Percentiles rank a stretch among this genome's conserved stretches.
phyloP scores from a whole-genome alignment of 2,797 vertebrate species.

The Notamacropus eugenii region DNA sequence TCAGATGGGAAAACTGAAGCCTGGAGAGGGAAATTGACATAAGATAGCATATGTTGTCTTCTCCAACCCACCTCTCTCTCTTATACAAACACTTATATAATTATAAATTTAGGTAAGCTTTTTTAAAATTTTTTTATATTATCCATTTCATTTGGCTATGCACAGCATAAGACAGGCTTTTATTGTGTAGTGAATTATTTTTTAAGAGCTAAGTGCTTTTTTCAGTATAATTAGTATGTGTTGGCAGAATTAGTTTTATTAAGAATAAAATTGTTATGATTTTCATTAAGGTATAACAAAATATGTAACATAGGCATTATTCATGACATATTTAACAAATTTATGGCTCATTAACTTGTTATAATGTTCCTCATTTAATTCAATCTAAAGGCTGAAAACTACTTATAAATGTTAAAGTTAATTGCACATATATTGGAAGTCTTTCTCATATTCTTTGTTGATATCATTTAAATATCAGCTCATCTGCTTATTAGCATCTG shows the following conservation, averaged over 20 bases:
- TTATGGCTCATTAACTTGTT: conserved; percentile 74
- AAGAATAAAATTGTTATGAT: conserved; percentile 73
- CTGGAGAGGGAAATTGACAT: not conserved
- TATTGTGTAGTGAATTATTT: conserved; percentile 60
- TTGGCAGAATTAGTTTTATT: conserved; percentile 68
- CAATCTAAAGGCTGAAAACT: conserved; percentile 54
- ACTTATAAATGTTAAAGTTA: conserved; percentile 66
- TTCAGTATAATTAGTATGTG: conserved; percentile 75
- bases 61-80: not conserved
- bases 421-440: not conserved
- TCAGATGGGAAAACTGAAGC: not conserved
- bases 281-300: conserved; percentile 78
- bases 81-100: not conserved
- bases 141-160: conserved; percentile 58
- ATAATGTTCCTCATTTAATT: conserved; percentile 74
- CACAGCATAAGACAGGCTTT: conserved; percentile 65
- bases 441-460: conserved; percentile 5
- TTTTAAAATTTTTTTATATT: conserved; percentile 52
- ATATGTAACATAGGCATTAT: conserved; percentile 70
- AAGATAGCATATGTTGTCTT: not conserved
- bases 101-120: conserved; percentile 45
- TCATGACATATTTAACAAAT: conserved; percentile 74
- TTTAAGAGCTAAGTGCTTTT: conserved; percentile 68
- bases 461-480: not conserved
- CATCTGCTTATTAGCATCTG: not conserved